Percentiles rank a stretch among this genome's conserved stretches.
phyloP scores from a whole-genome alignment of 2,888 invertebrate genomes.

The Pheosia tremula region DNA sequence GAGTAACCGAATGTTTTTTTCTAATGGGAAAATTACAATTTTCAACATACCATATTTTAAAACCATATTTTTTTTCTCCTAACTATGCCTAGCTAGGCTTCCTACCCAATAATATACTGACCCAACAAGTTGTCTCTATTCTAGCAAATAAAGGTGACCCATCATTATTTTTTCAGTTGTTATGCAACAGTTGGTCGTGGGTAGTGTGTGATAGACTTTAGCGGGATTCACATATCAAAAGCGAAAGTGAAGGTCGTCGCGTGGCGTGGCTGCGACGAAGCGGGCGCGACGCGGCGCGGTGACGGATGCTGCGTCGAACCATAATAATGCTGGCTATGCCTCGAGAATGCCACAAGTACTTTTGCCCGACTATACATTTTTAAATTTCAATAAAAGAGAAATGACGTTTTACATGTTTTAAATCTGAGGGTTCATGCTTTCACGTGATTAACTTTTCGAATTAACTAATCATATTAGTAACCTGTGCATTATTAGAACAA shows the following conservation, averaged over 20 bases:
- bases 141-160: neutral
- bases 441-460: too few species aligned
- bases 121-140: neutral
- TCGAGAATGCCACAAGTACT: conserved; percentile 11
- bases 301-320: conserved; percentile 2
- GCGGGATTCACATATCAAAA: conserved; percentile 58
- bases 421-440: too few species aligned
- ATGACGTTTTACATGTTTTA: too few species aligned
- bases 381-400: too few species aligned
- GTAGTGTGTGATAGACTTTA: conserved; percentile 41
- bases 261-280: conserved; percentile 21
- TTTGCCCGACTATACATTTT: neutral
- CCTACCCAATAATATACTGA: too few species aligned
- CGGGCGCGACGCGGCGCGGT: conserved; percentile 16
- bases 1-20: too few species aligned
- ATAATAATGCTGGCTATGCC: neutral
- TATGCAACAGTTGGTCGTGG: conserved; percentile 28
- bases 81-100: too few species aligned
- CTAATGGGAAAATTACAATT: too few species aligned
- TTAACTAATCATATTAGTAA: too few species aligned
- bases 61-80: too few species aligned
- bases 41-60: too few species aligned
- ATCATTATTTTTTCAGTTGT: conserved; percentile 3
- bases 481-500: too few species aligned
- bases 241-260: conserved; percentile 66